Evolutionary conservation across 2,888 invertebrate species (phyloP).

Genomic region (Pollenia angustigena): DNA sequence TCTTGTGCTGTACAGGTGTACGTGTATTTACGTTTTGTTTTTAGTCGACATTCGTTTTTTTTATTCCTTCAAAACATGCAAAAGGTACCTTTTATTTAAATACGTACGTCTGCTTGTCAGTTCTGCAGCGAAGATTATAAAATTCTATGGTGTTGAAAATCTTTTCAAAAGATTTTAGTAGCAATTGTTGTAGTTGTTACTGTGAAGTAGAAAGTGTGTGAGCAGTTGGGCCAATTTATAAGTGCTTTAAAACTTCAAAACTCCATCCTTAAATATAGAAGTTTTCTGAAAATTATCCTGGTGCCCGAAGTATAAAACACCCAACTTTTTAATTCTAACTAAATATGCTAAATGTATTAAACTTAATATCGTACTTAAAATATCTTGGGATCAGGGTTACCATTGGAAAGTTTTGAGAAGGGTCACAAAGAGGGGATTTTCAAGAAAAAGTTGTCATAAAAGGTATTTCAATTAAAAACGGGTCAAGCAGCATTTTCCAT

Average conservation of each 20-base stretch:
- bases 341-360: too few species aligned
- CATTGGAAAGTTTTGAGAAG: too few species aligned
- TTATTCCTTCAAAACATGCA: conserved; percentile 21
- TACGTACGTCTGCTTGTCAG: neutral
- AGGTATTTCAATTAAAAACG: too few species aligned
- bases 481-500: too few species aligned
- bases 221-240: neutral
- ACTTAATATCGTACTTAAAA: too few species aligned
- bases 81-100: conserved; percentile 51
- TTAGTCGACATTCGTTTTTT: conserved; percentile 1
- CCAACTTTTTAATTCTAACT: too few species aligned
- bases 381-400: too few species aligned
- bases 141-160: conserved; percentile 59
- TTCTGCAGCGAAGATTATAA: conserved; percentile 48
- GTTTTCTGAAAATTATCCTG: too few species aligned
- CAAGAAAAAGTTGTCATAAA: too few species aligned
- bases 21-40: conserved; percentile 43
- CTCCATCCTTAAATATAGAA: too few species aligned
- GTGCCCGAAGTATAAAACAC: too few species aligned
- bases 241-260: neutral
- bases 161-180: conserved; percentile 52
- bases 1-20: conserved; percentile 20
- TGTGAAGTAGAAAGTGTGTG: neutral
- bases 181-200: conserved; percentile 17
- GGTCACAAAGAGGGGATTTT: too few species aligned